Evolutionary conservation across 2,113 vertebrate species (phyloP), one percentile per base, ranked within the genome.

Genomic region (Ammodytes marinus): DNA sequence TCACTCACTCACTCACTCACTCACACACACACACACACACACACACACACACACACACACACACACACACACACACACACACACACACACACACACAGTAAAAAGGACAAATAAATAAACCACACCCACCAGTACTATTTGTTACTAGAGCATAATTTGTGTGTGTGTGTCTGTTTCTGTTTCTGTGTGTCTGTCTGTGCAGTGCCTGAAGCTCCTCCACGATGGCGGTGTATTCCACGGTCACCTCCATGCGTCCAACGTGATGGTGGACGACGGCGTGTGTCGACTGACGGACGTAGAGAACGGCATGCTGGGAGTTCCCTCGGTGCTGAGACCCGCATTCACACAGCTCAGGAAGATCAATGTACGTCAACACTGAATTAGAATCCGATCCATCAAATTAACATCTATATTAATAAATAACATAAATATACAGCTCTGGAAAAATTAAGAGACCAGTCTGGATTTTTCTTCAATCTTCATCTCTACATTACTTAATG

Each of bases 291-390:
- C 96, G 78, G 98, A 99, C 57, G 89, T 99, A 3, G 98, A 99
- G 94, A 99, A 99, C 80, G 96, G 97, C 46, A 79, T 99, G 15
- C 84, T 99, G 87, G 98, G 98, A 85, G 96, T 99, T 19, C 97
- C 98, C 3, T 97, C 97, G 0, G 96, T 94, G 83, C 97, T 99
- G 86, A 92, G 98, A 49, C 95, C 97, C 0, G 94, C 96, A 60
- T 96, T 98, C 72, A 95, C 96, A 19, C 97, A 97, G 49, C 96
- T 97, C 90, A 96, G 97, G 83, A 99, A 99, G 94, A 98, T 99
- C 83, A 98, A 97, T 14, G 98, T 99, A 94, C 85, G 96, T 90
- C 60, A 5, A 55, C 37, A 2, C 12, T 5, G 8, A 35, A 27
- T 75, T 8, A 9, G 6, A 27, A 27, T 27, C 27, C 27, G 27